Base-by-base conservation (phyloP, 53 echinoderm and acorn worm genomes). In the Apostichopus leukothele region DNA sequence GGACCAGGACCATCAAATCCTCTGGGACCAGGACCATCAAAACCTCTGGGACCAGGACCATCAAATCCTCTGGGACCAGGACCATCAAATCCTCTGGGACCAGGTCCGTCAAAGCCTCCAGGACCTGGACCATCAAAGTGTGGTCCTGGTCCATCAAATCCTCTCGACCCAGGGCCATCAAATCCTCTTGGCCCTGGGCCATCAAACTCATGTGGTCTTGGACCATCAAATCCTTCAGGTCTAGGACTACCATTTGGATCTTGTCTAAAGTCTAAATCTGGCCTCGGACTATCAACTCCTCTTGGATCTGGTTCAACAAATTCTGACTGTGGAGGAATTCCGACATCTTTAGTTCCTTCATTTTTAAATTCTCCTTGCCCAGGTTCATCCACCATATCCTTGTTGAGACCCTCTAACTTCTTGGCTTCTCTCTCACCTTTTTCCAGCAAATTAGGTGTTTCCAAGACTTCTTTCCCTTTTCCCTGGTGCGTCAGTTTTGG, bases 71-170 rank as follows among this genome's bases (percentile, higher is more conserved):
- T 76, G 8, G 90, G 83, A 18, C 89, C 67, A 83, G 89, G 89
- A 73, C 53, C 83, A 52, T 83, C 90, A 19, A 83, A 73, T 5
- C 73, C 73, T 51, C 74, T 88, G 22, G 57, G 39, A 23, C n/a
- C 20, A 53, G 74, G 55, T 5, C 86, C 90, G n/a, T 21, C 68
- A 77, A 81, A 88, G 60, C 87, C 25, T 59, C 12, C 13, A 9
- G 63, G 57, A 23, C 88, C 76, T 52, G 83, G 90, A 9, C 90
- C 90, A 83, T 83, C 89, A 79, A 89, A 77, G 3, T 61, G 66
- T 60, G 78, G 89, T 9, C 89, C 20, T 27, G 75, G 63, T n/a
- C 85, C 85, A 80, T 75, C 89, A 78, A 73, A 76, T 1, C 71
- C 90, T 16, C 55, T 66, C n/a, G 67, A 16, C 21, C 89, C 76